Evolutionary conservation across 2,888 invertebrate genomes (phyloP), one percentile per base, ranked within the genome.

Genomic region (Plebejus melissa): DNA sequence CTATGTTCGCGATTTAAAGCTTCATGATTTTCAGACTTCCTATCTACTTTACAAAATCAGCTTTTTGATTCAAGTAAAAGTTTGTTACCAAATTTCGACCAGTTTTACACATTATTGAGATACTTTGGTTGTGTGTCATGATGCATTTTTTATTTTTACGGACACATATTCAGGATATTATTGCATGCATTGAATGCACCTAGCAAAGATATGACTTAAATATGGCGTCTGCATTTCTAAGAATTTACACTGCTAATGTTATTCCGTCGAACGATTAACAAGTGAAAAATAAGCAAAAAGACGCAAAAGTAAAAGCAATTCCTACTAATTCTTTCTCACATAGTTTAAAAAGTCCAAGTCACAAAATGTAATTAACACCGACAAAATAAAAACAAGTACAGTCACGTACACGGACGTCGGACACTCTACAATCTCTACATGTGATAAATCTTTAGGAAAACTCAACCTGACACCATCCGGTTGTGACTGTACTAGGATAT

Each of bases 401-500:
- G 65, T 32, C 71, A 46, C 71, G 41, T 71, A 46, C 41, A 46
- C 46, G 46, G 71, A 71, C 46, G 28, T 28, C 46, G 46, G 71
- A 71, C 46, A 46, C 46, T 46, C 46, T 71, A n/a, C n/a, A n/a
- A n/a, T n/a, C n/a, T n/a, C n/a, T n/a, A 71, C 46, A 46, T 71
- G 71, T 71, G 46, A 71, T 41, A 71, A 71, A 71, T 46, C 71
- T 71, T 46, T 71, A 22, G 46, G 71, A 71, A 46, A 71, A 71
- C 41, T 71, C 28, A 22, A 71, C 41, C 46, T 71, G 46, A 71
- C 71, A 71, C 71, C 41, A 71, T 71, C 71, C 71, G 71, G 71
- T 46, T 71, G 41, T 22, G 46, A 41, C n/a, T 70, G 28, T 46
- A 71, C 71, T 36, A 36, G 32, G 13, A 32, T 65, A 65, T 65